Evolutionary conservation across 2,888 invertebrate genomes (phyloP).

Genomic region (Leptura quadrifasciata): DNA sequence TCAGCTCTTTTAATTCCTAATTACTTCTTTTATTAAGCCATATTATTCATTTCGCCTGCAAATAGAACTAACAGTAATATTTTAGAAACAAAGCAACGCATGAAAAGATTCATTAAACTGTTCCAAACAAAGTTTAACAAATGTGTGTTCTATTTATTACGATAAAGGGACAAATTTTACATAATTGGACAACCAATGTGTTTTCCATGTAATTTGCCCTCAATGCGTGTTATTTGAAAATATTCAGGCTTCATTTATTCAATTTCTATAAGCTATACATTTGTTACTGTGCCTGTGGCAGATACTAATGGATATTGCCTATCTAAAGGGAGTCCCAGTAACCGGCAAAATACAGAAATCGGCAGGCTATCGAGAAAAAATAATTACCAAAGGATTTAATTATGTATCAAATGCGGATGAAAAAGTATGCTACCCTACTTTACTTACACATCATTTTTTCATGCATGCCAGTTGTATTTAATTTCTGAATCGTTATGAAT

Average conservation of each 20-base stretch:
- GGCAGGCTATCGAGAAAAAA: not conserved
- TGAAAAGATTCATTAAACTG: not conserved
- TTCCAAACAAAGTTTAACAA: not conserved
- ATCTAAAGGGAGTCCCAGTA: not conserved
- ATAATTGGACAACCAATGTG: constrained; percentile 22
- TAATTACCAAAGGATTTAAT: constrained; percentile 4
- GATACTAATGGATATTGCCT: constrained; percentile 30
- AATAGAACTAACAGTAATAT: no score
- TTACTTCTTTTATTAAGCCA: no score
- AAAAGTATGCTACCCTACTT: not conserved
- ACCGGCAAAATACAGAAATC: not conserved
- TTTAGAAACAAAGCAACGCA: not conserved
- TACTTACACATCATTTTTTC: constrained; percentile 1
- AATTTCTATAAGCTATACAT: constrained; percentile 29
- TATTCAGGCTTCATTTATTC: constrained; percentile 19
- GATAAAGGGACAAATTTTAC: constrained; percentile 24
- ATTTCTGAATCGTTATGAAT: not conserved
- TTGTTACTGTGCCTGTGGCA: constrained; percentile 25
- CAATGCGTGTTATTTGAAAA: constrained; percentile 10
- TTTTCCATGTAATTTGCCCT: constrained; percentile 26
- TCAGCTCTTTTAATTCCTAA: no score
- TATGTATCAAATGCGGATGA: not conserved
- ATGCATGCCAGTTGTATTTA: not conserved
- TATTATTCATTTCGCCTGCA: no score
- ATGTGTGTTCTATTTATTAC: constrained; percentile 6